A percentile compares a stretch with the other conserved stretches of the same genome.
phyloP scores from a whole-genome alignment of 2,113 vertebrate species.

The Zeus faber region DNA sequence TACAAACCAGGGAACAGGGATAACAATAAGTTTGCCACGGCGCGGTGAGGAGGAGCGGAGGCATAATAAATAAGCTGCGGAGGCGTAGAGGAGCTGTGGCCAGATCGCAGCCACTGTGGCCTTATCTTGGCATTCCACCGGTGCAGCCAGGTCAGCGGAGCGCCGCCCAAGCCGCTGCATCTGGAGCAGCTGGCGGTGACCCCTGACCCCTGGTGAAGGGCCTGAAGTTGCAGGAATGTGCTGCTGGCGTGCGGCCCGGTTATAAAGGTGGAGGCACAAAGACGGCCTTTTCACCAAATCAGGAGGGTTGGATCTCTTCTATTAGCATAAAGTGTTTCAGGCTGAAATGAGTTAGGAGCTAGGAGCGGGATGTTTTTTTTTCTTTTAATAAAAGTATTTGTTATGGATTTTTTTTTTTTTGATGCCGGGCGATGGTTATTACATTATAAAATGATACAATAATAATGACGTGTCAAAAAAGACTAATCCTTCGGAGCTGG shows the following conservation, averaged over 20 bases:
- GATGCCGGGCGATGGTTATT: background rate
- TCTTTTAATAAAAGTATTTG: no score
- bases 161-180: conserved; percentile 46
- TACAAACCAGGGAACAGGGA: conserved; percentile 5
- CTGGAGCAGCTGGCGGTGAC: conserved; percentile 50
- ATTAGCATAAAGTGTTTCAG: conserved; percentile 15
- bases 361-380: conserved; percentile 3
- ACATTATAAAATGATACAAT: conserved; percentile 18
- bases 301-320: conserved; percentile 2
- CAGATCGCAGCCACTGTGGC: conserved; percentile 28
- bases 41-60: conserved; percentile 12
- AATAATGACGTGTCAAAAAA: no score
- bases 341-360: no score
- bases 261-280: conserved; percentile 38
- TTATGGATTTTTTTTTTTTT: no score
- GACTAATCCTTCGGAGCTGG: no score
- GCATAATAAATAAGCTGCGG: conserved; percentile 23
- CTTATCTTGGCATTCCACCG: conserved; percentile 66
- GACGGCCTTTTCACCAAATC: conserved; percentile 33
- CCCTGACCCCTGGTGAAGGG: conserved; percentile 52
- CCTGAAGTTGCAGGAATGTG: conserved; percentile 61
- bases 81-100: no score
- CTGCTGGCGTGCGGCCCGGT: conserved; percentile 36
- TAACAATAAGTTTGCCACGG: conserved; percentile 8
- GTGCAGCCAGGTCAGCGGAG: conserved; percentile 57